Evolutionary conservation across 2,113 vertebrate genomes (phyloP).

Genomic region (Baryphthengus martii): DNA sequence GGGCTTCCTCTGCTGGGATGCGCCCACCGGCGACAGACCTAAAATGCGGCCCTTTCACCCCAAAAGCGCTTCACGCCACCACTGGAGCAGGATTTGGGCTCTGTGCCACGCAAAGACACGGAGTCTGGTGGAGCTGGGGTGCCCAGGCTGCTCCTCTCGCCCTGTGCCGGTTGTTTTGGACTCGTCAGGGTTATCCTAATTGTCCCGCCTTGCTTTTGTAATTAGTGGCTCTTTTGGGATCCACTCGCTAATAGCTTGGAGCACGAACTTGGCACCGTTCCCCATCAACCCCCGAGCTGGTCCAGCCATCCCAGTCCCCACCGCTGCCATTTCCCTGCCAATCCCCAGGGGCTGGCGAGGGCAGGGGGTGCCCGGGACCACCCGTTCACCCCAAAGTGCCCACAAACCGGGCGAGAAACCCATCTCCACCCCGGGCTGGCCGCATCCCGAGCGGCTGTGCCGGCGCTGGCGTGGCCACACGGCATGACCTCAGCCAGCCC

Average conservation of each 20-base stretch:
- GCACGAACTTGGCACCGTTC: background rate
- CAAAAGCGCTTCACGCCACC: rapidly evolving
- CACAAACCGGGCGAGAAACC: rapidly evolving
- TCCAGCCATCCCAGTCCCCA: rapidly evolving
- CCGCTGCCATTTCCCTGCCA: rapidly evolving
- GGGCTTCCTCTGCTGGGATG: background rate
- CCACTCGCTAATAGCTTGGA: background rate
- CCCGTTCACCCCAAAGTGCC: rapidly evolving
- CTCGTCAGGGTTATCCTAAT: background rate
- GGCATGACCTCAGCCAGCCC: background rate
- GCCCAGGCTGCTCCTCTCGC: background rate
- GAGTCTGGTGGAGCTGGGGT: background rate
- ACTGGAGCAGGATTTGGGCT: background rate
- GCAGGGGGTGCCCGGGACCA: background rate
- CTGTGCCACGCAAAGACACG: rapidly evolving
- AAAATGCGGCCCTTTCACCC: background rate
- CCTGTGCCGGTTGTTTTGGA: background rate
- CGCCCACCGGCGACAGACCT: background rate
- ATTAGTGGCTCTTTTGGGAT: slow-evolving; percentile 35
- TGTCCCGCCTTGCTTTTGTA: background rate
- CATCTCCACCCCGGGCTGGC: rapidly evolving
- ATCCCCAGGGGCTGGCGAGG: rapidly evolving
- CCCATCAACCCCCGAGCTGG: background rate
- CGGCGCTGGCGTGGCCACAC: background rate
- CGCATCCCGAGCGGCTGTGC: background rate